These are phyloP conservation scores for Zonitis immaculata DNA, from an alignment of 2,888 invertebrate genomes.

Conservation along the genomic window DNA sequence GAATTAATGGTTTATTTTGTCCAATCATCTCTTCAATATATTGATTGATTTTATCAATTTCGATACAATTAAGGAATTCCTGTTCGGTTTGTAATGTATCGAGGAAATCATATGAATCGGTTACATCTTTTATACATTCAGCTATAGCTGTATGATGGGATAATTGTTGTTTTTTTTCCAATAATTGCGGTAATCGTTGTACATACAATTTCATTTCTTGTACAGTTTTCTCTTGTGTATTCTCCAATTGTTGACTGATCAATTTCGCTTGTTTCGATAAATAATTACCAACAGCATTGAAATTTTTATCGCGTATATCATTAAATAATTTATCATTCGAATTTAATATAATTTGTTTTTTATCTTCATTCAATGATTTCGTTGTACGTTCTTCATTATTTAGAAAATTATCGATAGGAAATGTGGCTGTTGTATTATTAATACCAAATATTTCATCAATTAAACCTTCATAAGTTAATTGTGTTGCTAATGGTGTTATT, in stretches of 20 bases:
- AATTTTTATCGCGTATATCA: constrained; percentile 89
- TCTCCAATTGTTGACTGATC: constrained; percentile 80
- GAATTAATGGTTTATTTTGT: constrained; percentile 72
- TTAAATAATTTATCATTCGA: constrained; percentile 84
- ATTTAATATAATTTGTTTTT: constrained; percentile 76
- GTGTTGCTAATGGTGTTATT: constrained; percentile 86
- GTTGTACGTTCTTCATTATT: constrained; percentile 60
- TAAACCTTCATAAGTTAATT: constrained; percentile 95
- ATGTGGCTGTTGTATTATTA: constrained; percentile 70
- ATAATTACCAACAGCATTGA: constrained; percentile 83
- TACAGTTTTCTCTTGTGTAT: constrained; percentile 85
- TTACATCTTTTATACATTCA: constrained; percentile 85
- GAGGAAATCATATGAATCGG: constrained; percentile 47
- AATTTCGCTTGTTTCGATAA: constrained; percentile 82
- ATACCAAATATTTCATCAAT: constrained; percentile 94
- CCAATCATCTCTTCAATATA: constrained; percentile 93
- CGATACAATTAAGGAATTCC: constrained; percentile 86
- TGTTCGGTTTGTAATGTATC: constrained; percentile 64
- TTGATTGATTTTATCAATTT: constrained; percentile 81
- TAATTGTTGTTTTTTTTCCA: constrained; percentile 82
- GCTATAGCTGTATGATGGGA: constrained; percentile 88
- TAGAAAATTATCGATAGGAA: constrained; percentile 82
- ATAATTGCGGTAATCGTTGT: constrained; percentile 78
- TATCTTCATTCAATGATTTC: constrained; percentile 58
- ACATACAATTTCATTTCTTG: constrained; percentile 94